Percentiles rank a stretch among this genome's conserved stretches.
Conservation (phyloP, 2,797 vertebrate genomes). For the Lacerta agilis region DNA sequence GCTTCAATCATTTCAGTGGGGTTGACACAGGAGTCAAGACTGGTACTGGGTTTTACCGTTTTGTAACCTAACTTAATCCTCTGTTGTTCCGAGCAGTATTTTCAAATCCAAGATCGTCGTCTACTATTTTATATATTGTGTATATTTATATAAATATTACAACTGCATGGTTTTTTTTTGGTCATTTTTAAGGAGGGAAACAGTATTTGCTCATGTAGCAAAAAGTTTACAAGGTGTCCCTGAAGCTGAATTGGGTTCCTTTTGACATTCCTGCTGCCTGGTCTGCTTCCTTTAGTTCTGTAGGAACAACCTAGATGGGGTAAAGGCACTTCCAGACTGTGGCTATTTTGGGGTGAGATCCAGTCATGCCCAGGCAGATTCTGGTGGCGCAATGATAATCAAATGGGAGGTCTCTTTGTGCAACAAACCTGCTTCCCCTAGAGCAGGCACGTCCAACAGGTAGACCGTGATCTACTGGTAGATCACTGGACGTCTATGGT, state of each 20-base stretch:
- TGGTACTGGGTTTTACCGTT: slow-evolving; percentile 22
- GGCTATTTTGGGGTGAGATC: not conserved
- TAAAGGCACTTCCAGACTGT: too few relatives aligned
- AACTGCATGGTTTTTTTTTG: not conserved
- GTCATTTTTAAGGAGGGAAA: not conserved
- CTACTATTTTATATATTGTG: slow-evolving; percentile 4
- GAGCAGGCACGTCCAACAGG: too few relatives aligned
- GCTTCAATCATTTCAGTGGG: not conserved
- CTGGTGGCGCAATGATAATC: not conserved
- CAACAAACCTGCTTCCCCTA: too few relatives aligned
- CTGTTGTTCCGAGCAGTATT: not conserved
- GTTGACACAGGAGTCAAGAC: not conserved
- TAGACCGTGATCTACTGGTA: too few relatives aligned
- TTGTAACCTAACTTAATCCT: not conserved
- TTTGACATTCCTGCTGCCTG: not conserved
- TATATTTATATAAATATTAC: slow-evolving; percentile 29
- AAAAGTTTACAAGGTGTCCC: not conserved
- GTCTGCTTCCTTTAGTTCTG: not conserved
- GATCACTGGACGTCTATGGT: too few relatives aligned
- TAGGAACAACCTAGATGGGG: not conserved
- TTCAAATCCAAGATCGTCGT: slow-evolving; percentile 15
- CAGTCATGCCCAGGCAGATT: not conserved
- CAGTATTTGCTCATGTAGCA: not conserved
- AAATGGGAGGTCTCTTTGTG: not conserved
- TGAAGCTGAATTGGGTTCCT: not conserved